A percentile compares a stretch with the other conserved stretches of the same genome.
These are phyloP conservation scores for Anhinga rufa DNA, from an alignment of 2,113 vertebrate species.

Conservation along the genomic window DNA sequence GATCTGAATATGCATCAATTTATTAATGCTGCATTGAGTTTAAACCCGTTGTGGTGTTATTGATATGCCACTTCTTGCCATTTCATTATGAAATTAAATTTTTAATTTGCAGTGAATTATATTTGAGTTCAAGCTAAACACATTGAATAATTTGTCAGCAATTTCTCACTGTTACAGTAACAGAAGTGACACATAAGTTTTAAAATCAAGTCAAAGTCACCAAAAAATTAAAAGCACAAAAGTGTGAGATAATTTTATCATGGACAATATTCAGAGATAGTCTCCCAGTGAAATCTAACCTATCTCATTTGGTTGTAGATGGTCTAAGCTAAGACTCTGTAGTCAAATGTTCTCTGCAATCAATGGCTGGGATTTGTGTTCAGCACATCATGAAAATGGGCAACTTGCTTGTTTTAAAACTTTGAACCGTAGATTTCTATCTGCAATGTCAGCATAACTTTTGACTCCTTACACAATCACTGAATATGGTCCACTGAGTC, in stretches of 20 bases:
- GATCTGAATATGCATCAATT: not conserved
- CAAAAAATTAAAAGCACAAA: not conserved
- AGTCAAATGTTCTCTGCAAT: not conserved
- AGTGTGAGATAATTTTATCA: not conserved
- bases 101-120: not conserved
- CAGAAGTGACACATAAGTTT: not conserved
- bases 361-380: not conserved
- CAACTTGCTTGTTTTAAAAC: not conserved
- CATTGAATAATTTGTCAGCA: not conserved
- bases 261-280: not conserved
- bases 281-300: not conserved
- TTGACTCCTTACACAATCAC: not conserved
- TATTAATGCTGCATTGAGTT: not conserved
- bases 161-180: not conserved
- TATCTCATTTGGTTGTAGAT: not conserved
- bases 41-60: not conserved
- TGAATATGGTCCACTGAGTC: constrained; percentile 1
- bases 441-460: not conserved
- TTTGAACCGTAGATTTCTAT: not conserved
- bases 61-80: not conserved
- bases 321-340: not conserved
- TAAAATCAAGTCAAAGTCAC: not conserved
- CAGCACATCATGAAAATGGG: not conserved
- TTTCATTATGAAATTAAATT: not conserved
- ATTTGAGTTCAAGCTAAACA: not conserved